phyloP scores from a whole-genome alignment of 2,113 vertebrate species.

The Paramormyrops kingsleyae region DNA sequence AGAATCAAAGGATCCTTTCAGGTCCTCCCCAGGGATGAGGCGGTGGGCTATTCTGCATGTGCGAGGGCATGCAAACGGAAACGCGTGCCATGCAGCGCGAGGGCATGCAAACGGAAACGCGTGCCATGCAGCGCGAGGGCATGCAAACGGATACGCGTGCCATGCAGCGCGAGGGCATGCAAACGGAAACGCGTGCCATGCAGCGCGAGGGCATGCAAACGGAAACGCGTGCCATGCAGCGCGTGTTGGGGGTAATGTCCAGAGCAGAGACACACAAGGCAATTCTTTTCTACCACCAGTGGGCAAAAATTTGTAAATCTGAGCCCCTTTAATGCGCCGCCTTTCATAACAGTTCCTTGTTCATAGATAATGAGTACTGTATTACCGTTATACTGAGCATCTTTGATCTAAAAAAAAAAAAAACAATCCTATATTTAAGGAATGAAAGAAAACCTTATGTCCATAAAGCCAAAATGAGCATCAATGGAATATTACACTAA shows the following conservation, averaged over 20 bases:
- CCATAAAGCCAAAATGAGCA: not conserved
- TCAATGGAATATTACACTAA: not conserved
- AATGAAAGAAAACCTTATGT: not conserved
- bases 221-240: not conserved
- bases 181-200: not conserved
- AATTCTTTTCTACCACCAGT: not conserved
- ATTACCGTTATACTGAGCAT: not conserved
- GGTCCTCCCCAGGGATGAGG: not conserved
- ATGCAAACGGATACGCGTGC: not conserved
- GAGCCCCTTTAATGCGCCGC: not conserved
- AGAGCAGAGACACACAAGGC: not conserved
- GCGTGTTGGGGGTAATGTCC: not conserved
- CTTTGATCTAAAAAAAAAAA: not conserved
- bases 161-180: not conserved
- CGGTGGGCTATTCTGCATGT: not conserved
- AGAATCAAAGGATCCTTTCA: not conserved
- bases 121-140: not conserved
- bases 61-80: not conserved
- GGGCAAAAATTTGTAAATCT: not conserved
- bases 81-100: not conserved
- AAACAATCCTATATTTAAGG: not conserved
- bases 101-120: not conserved
- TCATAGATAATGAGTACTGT: not conserved
- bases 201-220: not conserved
- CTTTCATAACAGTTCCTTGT: not conserved